These are phyloP conservation scores for Zaprionus kolodkinae DNA, from an alignment of 1,140 invertebrate species.

Conservation along the genomic window DNA sequence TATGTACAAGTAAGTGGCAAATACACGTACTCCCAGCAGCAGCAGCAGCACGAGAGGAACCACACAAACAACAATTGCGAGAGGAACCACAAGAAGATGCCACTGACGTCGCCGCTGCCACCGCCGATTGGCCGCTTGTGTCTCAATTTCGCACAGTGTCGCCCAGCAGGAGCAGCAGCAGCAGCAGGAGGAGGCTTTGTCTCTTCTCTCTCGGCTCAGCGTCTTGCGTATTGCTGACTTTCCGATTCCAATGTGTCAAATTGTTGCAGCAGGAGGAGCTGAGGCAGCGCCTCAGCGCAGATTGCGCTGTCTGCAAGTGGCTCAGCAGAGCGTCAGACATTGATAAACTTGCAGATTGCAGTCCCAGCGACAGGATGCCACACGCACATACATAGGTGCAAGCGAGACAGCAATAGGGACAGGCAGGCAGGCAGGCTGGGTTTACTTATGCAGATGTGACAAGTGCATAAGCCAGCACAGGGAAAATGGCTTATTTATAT, in stretches of 20 bases:
- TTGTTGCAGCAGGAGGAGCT: conserved; percentile 53
- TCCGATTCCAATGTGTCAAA: conserved; percentile 68
- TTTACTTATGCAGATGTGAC: conserved; percentile 69
- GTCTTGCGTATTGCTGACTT: conserved; percentile 66
- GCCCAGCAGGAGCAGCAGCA: conserved; percentile 7
- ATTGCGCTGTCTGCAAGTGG: conserved; percentile 58
- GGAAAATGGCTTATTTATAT: conserved; percentile 73
- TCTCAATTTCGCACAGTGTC: conserved; percentile 64
- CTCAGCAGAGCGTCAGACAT: conserved; percentile 27
- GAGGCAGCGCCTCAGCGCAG: conserved; percentile 35
- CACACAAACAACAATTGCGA: neutral
- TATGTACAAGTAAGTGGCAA: conserved; percentile 41
- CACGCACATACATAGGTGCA: neutral
- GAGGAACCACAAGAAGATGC: neutral
- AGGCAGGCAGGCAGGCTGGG: neutral
- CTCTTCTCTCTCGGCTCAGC: conserved; percentile 28
- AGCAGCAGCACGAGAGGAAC: conserved; percentile 4
- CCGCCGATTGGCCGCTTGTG: conserved; percentile 20
- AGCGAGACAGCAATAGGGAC: neutral
- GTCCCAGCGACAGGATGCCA: neutral
- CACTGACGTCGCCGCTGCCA: neutral
- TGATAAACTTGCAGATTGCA: conserved; percentile 10
- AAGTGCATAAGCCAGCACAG: conserved; percentile 67
- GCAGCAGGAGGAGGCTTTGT: conserved; percentile 22
- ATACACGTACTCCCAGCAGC: conserved; percentile 27